Base-by-base conservation (phyloP, 2,888 invertebrate genomes). In the Caenorhabditis virilis region DNA sequence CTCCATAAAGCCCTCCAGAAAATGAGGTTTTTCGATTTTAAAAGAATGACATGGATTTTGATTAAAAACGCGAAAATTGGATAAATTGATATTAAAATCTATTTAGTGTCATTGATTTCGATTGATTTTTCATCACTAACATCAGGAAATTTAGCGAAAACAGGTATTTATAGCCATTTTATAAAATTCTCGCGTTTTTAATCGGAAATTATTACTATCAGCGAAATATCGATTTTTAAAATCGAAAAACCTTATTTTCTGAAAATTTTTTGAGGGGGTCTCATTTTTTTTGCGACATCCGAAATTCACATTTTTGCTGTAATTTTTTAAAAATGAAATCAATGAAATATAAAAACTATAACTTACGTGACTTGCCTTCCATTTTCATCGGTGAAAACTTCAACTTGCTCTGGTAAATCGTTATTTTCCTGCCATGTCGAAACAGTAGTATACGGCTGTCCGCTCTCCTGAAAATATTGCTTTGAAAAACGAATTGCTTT, bases 371-470 rank as follows among this genome's bases (percentile, higher is more conserved):
- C 69, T 39, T 76, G 68, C 43, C 77, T 74, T 43, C 82, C 82
- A 48, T 78, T 69, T 42, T 76, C 76, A 46, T 82, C 82, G 16
- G 76, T 71, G 35, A 79, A 78, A 15, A 74, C 70, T 18, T 69
- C 73, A 15, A 81, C 77, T 35, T 71, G 63, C 36, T 81, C 80
- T 5, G 82, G 82, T 7, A 74, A 68, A 42, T 63, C 67, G 43
- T 63, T 76, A 1, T 69, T 69, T 58, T 82, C 82, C 50, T 82
- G 78, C 78, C 82, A 82, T 30, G 74, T 74, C 35, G 76, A 71
- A n/a, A 82, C 72, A 25, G 80, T 82, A 20, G 77, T 77, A 50
- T 77, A 73, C 45, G 80, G 78, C 55, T 72, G 74, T 27, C 77
- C 75, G 57, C 75, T 74, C 73, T 79, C 79, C 79, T 79, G 41